Base-by-base conservation (phyloP, 2,888 invertebrate species). In the Gortyna flavago region DNA sequence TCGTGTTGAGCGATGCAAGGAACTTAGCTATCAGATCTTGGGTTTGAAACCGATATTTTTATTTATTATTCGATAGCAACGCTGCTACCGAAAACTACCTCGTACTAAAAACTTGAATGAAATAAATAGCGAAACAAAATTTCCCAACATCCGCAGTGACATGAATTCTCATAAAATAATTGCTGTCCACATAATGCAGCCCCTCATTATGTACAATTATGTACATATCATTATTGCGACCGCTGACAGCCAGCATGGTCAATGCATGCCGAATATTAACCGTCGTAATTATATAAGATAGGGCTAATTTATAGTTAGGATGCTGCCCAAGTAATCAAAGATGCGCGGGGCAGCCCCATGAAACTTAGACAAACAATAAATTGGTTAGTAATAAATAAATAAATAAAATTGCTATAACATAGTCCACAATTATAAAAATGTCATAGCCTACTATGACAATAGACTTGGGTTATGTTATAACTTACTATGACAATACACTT, bases 191-290 rank as follows among this genome's bases (percentile, higher is more conserved):
- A 75, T 81, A 85, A 80, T 75, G 67, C 78, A 66, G 57, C 68
- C 68, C 35, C 75, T 84, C 86, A 88, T 88, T 86, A 84, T 78
- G 81, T 84, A 77, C 80, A 88, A 85, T 88, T 88, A 87, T 77
- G 79, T 87, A 81, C 79, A 75, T 85, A 82, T 83, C 76, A 80
- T 87, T 87, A 84, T 86, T 80, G 72, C 62, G 75, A 76, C 74
- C 64, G 75, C 75, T 86, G 87, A 84, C 86, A 88, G 83, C 64
- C 69, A 79, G 75, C 82, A 83, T 65, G 72, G 70, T 75, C 75
- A 81, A 83, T 84, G 81, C 72, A 75, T 75, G 75, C 77, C 77
- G 72, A 85, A 84, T 88, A 87, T 87, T 80, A 88, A 87, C 82
- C 77, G 75, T 70, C 72, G 78, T 77, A 85, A 87, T 88, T 84